Percentiles rank a stretch among this genome's conserved stretches.
Evolutionary conservation across 2,888 invertebrate species (phyloP).

Genomic region (Lordiphosa andalusiaca): DNA sequence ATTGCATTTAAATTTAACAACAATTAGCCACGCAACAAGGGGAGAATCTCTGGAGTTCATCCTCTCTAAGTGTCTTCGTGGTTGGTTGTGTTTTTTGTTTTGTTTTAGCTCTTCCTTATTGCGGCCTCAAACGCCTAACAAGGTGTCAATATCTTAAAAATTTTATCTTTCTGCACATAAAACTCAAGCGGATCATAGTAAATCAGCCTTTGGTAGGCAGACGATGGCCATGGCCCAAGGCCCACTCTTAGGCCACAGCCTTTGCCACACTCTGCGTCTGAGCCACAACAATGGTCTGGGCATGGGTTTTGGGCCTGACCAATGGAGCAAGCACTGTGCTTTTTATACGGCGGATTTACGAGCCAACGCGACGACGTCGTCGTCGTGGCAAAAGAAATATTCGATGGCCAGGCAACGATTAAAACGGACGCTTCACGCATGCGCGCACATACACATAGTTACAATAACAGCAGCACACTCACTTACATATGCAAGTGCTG

Average conservation of each 20-base stretch:
- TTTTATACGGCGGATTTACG: slow-evolving; percentile 72
- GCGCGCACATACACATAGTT: slow-evolving; percentile 51
- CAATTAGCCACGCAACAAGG: slow-evolving; percentile 67
- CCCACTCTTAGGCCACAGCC: slow-evolving; percentile 40
- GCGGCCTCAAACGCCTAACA: slow-evolving; percentile 72
- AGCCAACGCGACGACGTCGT: slow-evolving; percentile 65
- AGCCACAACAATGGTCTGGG: slow-evolving; percentile 58
- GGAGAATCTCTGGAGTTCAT: slow-evolving; percentile 21
- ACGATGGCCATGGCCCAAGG: slow-evolving; percentile 25
- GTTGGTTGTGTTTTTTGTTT: slow-evolving; percentile 5
- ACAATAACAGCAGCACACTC: slow-evolving; percentile 33
- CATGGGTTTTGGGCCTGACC: slow-evolving; percentile 35
- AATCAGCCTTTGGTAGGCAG: slow-evolving; percentile 75
- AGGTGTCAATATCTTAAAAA: slow-evolving; percentile 78
- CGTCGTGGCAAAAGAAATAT: slow-evolving; percentile 66
- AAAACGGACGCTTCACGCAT: slow-evolving; percentile 78
- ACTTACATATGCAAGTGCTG: slow-evolving; percentile 35
- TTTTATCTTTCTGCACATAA: slow-evolving; percentile 77
- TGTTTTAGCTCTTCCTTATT: slow-evolving; percentile 32
- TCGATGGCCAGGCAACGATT: slow-evolving; percentile 75
- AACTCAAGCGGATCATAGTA: slow-evolving; percentile 78
- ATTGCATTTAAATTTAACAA: slow-evolving; percentile 69
- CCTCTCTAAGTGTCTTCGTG: not conserved
- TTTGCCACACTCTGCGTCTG: slow-evolving; percentile 11
- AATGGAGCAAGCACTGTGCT: slow-evolving; percentile 65